These are phyloP conservation scores for Paramisgurnus dabryanus DNA, from an alignment of 2,113 vertebrate species.

Conservation along the genomic window DNA sequence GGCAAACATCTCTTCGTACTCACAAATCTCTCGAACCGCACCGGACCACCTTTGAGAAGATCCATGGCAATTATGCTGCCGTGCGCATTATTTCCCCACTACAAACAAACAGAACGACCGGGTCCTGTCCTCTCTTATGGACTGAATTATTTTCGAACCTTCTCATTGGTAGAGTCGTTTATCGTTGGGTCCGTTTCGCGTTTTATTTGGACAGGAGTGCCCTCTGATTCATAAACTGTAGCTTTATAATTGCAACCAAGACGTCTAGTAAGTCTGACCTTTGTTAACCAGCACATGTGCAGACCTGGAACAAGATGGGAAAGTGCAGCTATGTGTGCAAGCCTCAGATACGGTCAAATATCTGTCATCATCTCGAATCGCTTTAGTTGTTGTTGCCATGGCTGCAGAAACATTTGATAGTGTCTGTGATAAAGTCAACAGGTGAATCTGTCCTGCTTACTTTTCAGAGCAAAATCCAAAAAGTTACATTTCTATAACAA, in stretches of 20 bases:
- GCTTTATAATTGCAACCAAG: slow-evolving; percentile 21
- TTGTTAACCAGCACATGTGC: slow-evolving; percentile 16
- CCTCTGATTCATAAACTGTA: slow-evolving; percentile 39
- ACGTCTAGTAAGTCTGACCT: slow-evolving; percentile 26
- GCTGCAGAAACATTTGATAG: not conserved
- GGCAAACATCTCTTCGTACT: slow-evolving; percentile 35
- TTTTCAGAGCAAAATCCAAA: not conserved
- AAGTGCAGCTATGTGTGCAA: slow-evolving; percentile 1
- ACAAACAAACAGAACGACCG: slow-evolving; percentile 32
- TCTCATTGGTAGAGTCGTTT: not conserved
- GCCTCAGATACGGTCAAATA: not conserved
- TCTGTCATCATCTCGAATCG: slow-evolving; percentile 5
- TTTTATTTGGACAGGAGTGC: slow-evolving; percentile 40
- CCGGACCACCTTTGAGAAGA: slow-evolving; percentile 43
- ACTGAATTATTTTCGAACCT: not conserved
- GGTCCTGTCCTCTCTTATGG: not conserved
- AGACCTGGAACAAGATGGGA: slow-evolving; percentile 4
- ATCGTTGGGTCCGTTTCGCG: not conserved
- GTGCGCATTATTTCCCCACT: slow-evolving; percentile 13
- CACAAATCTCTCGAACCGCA: not conserved
- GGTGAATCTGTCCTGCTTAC: not conserved
- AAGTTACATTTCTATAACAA: too few species aligned
- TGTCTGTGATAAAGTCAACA: not conserved
- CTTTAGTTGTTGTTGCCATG: not conserved
- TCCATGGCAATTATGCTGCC: slow-evolving; percentile 7